Evolutionary conservation across 2,113 vertebrate genomes (phyloP).

Genomic region (Seriola aureovittata): DNA sequence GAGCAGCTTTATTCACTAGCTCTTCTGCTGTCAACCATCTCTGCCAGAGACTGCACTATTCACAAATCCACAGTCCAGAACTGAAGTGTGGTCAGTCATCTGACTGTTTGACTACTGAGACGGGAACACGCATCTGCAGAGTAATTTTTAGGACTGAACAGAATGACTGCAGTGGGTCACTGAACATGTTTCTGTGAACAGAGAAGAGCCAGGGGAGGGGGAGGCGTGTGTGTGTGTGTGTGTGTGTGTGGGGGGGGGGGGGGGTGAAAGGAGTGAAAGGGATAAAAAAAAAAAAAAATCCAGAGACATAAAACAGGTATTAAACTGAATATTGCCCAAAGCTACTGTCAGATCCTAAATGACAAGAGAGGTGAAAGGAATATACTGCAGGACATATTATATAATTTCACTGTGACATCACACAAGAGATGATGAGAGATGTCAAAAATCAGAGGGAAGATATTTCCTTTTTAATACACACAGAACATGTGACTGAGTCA

Average conservation of each 20-base stretch:
- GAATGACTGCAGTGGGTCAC: conserved; percentile 53
- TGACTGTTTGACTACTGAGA: conserved; percentile 42
- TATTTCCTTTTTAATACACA: conserved; percentile 24
- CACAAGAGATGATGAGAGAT: conserved; percentile 37
- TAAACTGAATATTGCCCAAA: conserved; percentile 68
- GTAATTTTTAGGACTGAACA: conserved; percentile 35
- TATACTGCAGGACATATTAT: conserved; percentile 60
- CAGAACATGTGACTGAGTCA: conserved; percentile 25
- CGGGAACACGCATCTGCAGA: conserved; percentile 48
- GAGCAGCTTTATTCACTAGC: conserved; percentile 14
- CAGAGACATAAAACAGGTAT: conserved; percentile 63
- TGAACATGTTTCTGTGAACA: conserved; percentile 52
- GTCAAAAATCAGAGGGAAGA: conserved; percentile 44
- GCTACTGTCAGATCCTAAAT: conserved; percentile 67
- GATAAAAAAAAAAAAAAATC: conserved; percentile 24
- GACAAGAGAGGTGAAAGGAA: conserved; percentile 65
- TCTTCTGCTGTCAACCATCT: conserved; percentile 1
- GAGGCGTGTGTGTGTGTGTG: background rate
- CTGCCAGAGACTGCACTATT: conserved; percentile 17
- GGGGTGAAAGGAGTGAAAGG: background rate
- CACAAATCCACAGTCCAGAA: conserved; percentile 31
- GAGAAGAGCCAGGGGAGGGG: conserved; percentile 25
- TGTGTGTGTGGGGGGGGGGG: too few species aligned
- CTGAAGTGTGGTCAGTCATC: conserved; percentile 26
- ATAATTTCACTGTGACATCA: conserved; percentile 60